Base-by-base conservation (phyloP, 2,888 invertebrate species). In the Leptopilina syphax region DNA sequence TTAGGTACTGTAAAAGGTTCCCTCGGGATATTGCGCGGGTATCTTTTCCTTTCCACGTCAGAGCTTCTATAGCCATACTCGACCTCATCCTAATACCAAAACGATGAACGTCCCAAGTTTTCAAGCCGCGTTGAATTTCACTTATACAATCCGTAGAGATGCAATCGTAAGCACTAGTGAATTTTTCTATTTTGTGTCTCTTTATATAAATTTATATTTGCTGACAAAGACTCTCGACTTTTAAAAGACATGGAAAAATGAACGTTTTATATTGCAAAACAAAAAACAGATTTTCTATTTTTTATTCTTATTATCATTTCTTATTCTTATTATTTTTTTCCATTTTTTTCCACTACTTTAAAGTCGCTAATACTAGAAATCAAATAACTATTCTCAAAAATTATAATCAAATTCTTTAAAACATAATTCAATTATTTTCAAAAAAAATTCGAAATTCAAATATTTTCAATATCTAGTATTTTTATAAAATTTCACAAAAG, bases 11-110 rank as follows among this genome's bases (percentile, higher is more conserved):
- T 63, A 34, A 65, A 77, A 65, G 77, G 77, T 77, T 65, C 77
- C 77, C 65, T 63, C 63, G 77, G 77, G 77, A 77, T 18, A 65
- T 47, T 63, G 63, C 24, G 41, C 44, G 77, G 65, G 65, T 65
- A 60, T 65, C 18, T 77, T 44, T 44, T 77, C 47, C 77, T 65
- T 77, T 77, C 77, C 77, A 50, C 77, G 47, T 65, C 77, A 27
- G 5, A 41, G 50, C 63, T n/a, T 10, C 47, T 65, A 60, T 60
- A 60, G 27, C 24, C 12, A 44, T 73, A 34, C 57, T 18, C 57
- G n/a, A 73, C 77, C 65, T 50, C 41, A 6, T 76, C 41, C 65
- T 50, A 67, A 67, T 41, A 24, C 47, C 65, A 18, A 63, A 76
- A 77, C 76, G 76, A 76, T 41, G n/a, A 54, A 27, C 41, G 65